Evolutionary conservation across 2,113 vertebrate genomes (phyloP).

Genomic region (Apeltes quadracus): DNA sequence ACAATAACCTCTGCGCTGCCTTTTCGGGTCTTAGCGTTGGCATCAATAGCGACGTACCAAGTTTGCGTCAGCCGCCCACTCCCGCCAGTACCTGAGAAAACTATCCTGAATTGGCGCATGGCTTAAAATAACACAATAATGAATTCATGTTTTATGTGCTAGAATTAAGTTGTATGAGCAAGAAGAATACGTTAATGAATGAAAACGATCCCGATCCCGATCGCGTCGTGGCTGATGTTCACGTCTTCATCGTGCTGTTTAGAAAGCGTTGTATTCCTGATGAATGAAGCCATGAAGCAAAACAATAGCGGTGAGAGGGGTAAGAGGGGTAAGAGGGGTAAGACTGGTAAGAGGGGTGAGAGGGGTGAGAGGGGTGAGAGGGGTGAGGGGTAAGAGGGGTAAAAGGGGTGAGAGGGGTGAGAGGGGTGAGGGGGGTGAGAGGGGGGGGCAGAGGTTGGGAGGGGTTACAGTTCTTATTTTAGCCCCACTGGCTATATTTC

Average conservation of each 20-base stretch:
- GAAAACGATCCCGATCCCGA: too few relatives aligned
- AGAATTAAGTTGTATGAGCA: too few relatives aligned
- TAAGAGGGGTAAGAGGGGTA: too few relatives aligned
- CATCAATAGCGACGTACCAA: not conserved
- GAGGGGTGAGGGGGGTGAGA: too few relatives aligned
- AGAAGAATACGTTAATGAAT: not conserved
- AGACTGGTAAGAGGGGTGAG: too few relatives aligned
- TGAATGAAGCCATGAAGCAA: too few relatives aligned
- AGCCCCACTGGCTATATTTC: conserved; percentile 40
- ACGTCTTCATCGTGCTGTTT: not conserved
- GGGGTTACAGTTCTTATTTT: conserved; percentile 44
- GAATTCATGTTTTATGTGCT: not conserved
- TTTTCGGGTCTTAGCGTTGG: not conserved
- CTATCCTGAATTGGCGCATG: not conserved
- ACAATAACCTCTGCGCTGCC: not conserved
- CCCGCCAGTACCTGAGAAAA: too few relatives aligned
- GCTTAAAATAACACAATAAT: not conserved
- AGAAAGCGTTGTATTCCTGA: too few relatives aligned
- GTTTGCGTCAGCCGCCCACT: too few relatives aligned
- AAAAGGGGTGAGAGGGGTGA: too few relatives aligned
- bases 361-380: too few relatives aligned
- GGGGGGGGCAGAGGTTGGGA: conserved; percentile 24
- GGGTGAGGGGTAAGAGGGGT: too few relatives aligned
- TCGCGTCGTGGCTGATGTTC: not conserved
- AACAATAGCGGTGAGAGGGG: not conserved